These are phyloP conservation scores for Phalacrocorax aristotelis DNA, from an alignment of 2,113 vertebrate genomes.

Conservation along the genomic window DNA sequence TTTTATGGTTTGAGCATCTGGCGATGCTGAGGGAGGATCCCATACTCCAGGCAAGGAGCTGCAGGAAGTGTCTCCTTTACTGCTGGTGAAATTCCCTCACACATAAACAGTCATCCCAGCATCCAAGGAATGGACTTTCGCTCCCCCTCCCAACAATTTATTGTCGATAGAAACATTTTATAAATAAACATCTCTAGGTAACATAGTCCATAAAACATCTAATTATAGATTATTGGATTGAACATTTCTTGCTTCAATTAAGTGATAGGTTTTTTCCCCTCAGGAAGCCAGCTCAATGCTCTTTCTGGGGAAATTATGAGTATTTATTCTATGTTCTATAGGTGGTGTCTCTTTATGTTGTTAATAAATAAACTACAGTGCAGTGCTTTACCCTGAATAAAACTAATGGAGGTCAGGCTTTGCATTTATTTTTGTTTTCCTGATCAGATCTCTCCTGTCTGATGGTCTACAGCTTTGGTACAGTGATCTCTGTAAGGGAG, in stretches of 20 bases:
- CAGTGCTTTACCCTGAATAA: conserved; percentile 36
- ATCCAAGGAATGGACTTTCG: not conserved
- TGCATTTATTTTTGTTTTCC: not conserved
- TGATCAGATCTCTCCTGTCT: not conserved
- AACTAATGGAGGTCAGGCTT: conserved; percentile 28
- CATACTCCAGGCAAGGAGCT: not conserved
- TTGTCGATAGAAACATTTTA: conserved; percentile 58
- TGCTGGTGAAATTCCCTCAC: not conserved
- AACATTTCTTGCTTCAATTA: conserved; percentile 66
- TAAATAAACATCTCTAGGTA: conserved; percentile 67
- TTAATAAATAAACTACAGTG: conserved; percentile 60
- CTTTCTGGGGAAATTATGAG: conserved; percentile 45
- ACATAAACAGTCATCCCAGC: not conserved
- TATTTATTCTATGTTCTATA: conserved; percentile 60
- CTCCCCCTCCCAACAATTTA: not conserved
- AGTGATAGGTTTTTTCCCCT: conserved; percentile 39
- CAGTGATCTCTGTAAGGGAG: not conserved
- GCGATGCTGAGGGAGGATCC: not conserved
- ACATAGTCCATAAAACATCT: conserved; percentile 64
- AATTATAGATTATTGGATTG: conserved; percentile 72
- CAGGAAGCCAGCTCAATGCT: conserved; percentile 40
- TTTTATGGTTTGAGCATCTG: not conserved
- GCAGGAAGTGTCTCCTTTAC: not conserved
- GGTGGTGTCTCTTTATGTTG: conserved; percentile 54
- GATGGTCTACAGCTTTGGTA: not conserved